Evolutionary conservation across 2,113 vertebrate genomes (phyloP), one percentile per base, ranked within the genome.

Genomic region (Okapia johnstoni): DNA sequence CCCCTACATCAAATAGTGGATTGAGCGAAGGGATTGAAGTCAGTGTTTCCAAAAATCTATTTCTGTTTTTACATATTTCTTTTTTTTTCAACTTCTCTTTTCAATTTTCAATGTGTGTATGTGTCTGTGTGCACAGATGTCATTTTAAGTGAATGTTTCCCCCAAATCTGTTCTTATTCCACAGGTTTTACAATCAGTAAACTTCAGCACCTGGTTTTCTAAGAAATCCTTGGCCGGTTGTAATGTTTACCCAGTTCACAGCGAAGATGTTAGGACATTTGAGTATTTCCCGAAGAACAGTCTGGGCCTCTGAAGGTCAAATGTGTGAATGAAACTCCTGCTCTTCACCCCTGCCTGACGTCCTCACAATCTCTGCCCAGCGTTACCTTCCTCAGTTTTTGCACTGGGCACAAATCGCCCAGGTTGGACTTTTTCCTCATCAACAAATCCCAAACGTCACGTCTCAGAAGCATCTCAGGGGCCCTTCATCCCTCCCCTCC

Each of bases 71-170:
- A 61, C 7, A 54, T 13, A 16, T 2, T 70, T 60, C 8, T 54
- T 85, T 63, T 5, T 40, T 54, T 83, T 66, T 54, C 48, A 63
- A 63, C 25, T 43, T 90, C 13, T 58, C 52, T 79, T 79, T 19
- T 79, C 28, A 33, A 19, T 50, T 50, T 50, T 33, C 46, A 79
- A 50, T 6, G 2, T 58, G 40, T 77, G 16, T 77, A 12, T 70
- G 7, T 58, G 17, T 25, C 16, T 36, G 25, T 28, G 40, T 14
- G 7, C 14, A 2, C 15, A 80, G n/a, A 48, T 80, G 15, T 88
- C 25, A 90, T 90, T 97, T 94, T 91, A 77, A 94, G 40, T 48
- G 36, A 87, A 88, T 79, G 9, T 66, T 94, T 94, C 17, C 54
- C 6, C 77, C 81, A 94, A 46, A 14, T 50, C 60, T 90, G 30